A percentile compares a stretch with the other conserved stretches of the same genome.
Evolutionary conservation across 2,888 invertebrate species (phyloP).

Genomic region (Hipparchia semele): DNA sequence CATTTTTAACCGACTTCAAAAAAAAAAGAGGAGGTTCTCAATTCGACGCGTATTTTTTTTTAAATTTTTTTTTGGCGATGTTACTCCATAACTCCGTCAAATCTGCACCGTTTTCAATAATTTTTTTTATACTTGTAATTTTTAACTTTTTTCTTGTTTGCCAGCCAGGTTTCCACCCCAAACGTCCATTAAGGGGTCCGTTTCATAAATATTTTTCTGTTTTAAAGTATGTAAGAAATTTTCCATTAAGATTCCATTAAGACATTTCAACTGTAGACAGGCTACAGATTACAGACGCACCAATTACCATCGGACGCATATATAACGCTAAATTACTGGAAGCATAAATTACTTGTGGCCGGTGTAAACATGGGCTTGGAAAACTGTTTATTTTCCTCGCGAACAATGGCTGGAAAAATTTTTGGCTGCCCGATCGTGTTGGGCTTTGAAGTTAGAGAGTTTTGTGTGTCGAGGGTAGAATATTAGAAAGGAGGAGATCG

Average conservation of each 20-base stretch:
- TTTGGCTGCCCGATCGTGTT: slow-evolving; percentile 46
- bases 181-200: no score
- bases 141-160: no score
- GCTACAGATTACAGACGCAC: slow-evolving; percentile 7
- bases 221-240: not conserved
- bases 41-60: no score
- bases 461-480: not conserved
- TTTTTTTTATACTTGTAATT: no score
- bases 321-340: slow-evolving; percentile 33
- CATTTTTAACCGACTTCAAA: no score
- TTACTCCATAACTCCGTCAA: no score
- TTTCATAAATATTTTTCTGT: not conserved
- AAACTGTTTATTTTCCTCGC: slow-evolving; percentile 58
- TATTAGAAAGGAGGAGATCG: no score
- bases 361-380: slow-evolving; percentile 44
- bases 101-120: no score
- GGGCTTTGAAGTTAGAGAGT: slow-evolving; percentile 44
- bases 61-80: no score
- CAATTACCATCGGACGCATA: slow-evolving; percentile 8
- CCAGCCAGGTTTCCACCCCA: no score
- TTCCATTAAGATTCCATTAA: slow-evolving; percentile 17
- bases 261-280: slow-evolving; percentile 6
- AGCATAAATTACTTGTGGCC: slow-evolving; percentile 42
- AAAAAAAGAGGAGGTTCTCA: no score
- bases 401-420: slow-evolving; percentile 54